phyloP scores from a whole-genome alignment of 2,113 vertebrate genomes.

The Hemichromis elongatus region DNA sequence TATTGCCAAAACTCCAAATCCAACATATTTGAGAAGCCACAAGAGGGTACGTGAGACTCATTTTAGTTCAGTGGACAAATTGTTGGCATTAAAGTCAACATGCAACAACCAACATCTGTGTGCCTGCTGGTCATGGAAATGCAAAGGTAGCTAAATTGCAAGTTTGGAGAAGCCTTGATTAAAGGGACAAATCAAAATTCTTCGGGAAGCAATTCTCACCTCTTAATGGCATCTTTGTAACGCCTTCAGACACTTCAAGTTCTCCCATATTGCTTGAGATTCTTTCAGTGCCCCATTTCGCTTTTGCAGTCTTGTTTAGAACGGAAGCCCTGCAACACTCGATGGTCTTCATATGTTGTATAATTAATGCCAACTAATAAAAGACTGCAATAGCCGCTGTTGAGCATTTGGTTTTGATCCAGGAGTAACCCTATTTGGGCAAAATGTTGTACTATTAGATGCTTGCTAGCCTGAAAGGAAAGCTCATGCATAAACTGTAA shows the following conservation, averaged over 20 bases:
- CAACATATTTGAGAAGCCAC: background rate
- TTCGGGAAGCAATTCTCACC: no score
- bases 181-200: no score
- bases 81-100: background rate
- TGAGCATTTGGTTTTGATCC: background rate
- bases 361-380: background rate
- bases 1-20: background rate
- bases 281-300: background rate
- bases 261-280: background rate
- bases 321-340: background rate
- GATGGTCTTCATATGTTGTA: fast-evolving
- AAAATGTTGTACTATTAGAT: background rate
- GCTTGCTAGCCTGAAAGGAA: no score
- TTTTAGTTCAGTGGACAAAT: background rate
- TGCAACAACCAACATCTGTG: no score
- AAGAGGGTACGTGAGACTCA: background rate
- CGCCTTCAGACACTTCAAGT: background rate
- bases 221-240: no score
- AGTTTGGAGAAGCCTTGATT: no score
- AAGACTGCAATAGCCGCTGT: background rate
- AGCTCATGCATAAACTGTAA: no score
- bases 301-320: background rate
- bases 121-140: no score
- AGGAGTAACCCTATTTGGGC: background rate
- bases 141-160: no score